Evolutionary conservation across 2,888 invertebrate genomes (phyloP).

Genomic region (Lacanobia wlatinum): DNA sequence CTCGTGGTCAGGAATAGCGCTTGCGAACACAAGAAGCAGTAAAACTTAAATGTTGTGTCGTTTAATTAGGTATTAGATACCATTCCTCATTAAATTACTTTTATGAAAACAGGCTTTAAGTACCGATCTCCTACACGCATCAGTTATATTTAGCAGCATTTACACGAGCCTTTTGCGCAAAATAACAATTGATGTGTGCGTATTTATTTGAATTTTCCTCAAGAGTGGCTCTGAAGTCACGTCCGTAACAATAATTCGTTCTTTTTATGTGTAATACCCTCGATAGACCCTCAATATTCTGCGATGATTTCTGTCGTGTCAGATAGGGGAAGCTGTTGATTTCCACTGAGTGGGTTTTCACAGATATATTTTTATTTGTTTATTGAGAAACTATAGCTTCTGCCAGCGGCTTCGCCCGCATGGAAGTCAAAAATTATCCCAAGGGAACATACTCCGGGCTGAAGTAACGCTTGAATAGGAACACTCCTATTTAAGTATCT

Average conservation of each 20-base stretch:
- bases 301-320: slow-evolving; percentile 16
- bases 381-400: not conserved
- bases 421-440: no score
- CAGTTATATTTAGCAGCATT: not conserved
- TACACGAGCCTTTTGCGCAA: not conserved
- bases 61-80: not conserved
- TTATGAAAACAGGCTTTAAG: not conserved
- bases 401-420: no score
- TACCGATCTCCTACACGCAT: not conserved
- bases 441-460: no score
- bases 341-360: not conserved
- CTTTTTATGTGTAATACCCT: slow-evolving; percentile 39
- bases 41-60: not conserved
- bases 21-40: not conserved
- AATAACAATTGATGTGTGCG: slow-evolving; percentile 27
- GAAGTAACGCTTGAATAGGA: no score
- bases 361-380: not conserved
- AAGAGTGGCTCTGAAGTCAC: slow-evolving; percentile 38
- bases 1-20: not conserved
- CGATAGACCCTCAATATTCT: slow-evolving; percentile 63
- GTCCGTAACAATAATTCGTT: slow-evolving; percentile 61
- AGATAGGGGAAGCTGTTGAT: slow-evolving; percentile 30
- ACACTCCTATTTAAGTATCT: no score
- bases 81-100: not conserved
- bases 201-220: slow-evolving; percentile 52